A percentile compares a stretch with the other conserved stretches of the same genome.
These are phyloP conservation scores for Coregonus sp. DNA, from an alignment of 2,797 vertebrate species.

Conservation along the genomic window DNA sequence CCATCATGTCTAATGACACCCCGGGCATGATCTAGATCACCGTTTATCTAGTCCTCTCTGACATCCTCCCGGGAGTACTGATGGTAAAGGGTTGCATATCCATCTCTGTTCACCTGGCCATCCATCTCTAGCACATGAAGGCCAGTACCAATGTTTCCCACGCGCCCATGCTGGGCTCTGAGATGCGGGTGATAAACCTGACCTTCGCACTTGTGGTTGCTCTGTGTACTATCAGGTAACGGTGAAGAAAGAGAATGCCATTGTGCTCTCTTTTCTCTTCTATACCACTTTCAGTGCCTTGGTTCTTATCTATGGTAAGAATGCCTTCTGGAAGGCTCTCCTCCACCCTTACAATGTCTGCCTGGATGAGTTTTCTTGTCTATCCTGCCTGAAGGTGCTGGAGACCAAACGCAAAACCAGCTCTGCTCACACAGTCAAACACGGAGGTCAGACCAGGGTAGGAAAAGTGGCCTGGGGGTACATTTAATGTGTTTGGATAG, in stretches of 20 bases:
- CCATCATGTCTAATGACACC: slow-evolving; percentile 38
- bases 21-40: slow-evolving; percentile 49
- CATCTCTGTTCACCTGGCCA: slow-evolving; percentile 69
- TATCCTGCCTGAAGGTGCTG: slow-evolving; percentile 66
- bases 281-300: slow-evolving; percentile 63
- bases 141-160: slow-evolving; percentile 70
- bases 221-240: slow-evolving; percentile 69
- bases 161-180: slow-evolving; percentile 33
- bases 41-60: slow-evolving; percentile 63
- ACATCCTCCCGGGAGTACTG: slow-evolving; percentile 72
- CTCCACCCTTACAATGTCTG: slow-evolving; percentile 57
- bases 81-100: slow-evolving; percentile 79
- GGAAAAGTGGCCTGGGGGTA: no score
- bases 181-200: slow-evolving; percentile 73
- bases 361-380: slow-evolving; percentile 62
- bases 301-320: slow-evolving; percentile 77
- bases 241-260: slow-evolving; percentile 50
- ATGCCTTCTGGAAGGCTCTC: slow-evolving; percentile 72
- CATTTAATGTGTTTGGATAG: background rate
- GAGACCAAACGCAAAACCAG: slow-evolving; percentile 51
- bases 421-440: slow-evolving; percentile 31
- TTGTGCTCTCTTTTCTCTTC: slow-evolving; percentile 62
- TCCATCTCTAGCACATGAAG: slow-evolving; percentile 77
- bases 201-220: slow-evolving; percentile 59
- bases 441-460: slow-evolving; percentile 8